Conservation (phyloP, 2,888 invertebrate genomes). For the Neoscelio sp. region DNA sequence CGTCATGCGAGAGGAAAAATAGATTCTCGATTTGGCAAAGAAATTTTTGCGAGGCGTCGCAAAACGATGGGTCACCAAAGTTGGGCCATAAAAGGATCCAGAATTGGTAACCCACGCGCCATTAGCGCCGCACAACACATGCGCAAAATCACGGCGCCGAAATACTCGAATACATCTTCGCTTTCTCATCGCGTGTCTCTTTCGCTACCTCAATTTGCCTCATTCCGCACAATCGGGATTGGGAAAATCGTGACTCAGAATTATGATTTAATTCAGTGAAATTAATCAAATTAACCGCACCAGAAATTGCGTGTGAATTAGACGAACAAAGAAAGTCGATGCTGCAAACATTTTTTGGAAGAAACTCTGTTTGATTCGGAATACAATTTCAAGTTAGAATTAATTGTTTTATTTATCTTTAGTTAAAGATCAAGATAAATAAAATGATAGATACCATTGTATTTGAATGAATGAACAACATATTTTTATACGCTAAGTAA, state of each 20-base stretch:
- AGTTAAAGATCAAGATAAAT: too few relatives aligned
- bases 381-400: too few relatives aligned
- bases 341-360: too few relatives aligned
- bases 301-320: conserved; percentile 42
- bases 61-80: conserved; percentile 15
- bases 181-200: conserved; percentile 58
- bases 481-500: too few relatives aligned
- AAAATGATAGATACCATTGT: too few relatives aligned
- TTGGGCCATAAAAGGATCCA: conserved; percentile 55
- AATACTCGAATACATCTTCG: conserved; percentile 50
- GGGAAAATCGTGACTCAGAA: conserved; percentile 57
- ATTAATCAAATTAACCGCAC: conserved; percentile 52
- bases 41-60: conserved; percentile 5
- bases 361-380: too few relatives aligned
- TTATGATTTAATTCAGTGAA: conserved; percentile 52
- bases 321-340: conserved; percentile 20
- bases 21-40: too few relatives aligned
- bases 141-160: conserved; percentile 52
- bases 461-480: too few relatives aligned
- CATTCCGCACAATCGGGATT: conserved; percentile 45
- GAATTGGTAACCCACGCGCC: conserved; percentile 45
- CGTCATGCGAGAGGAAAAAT: too few relatives aligned
- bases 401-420: too few relatives aligned
- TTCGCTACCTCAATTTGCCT: conserved; percentile 37
- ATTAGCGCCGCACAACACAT: conserved; percentile 5